Base-by-base conservation (phyloP, 2,113 vertebrate genomes). In the Donacobius atricapilla region DNA sequence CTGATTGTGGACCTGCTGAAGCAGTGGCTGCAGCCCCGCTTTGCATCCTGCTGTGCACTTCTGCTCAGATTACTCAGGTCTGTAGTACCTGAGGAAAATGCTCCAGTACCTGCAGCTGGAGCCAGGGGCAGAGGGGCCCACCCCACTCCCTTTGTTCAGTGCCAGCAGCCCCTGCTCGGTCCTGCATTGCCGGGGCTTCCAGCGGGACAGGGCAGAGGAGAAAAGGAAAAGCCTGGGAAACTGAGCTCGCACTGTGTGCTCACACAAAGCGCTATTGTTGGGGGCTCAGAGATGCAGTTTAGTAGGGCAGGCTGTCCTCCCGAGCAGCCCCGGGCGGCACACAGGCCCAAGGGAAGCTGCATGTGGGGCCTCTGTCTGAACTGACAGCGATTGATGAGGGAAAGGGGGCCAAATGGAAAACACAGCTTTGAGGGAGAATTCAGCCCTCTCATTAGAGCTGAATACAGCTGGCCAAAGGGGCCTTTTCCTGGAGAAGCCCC, bases 201-300 rank as follows among this genome's bases (percentile, higher is more conserved):
- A 95, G 96, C 75, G 3, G 91, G 53, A 93, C 78, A 72, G 77
- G 50, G 85, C 94, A 91, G 68, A 50, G 51, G 77, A 95, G 96
- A 96, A 93, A 90, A 83, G 87, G 92, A 75, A 83, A 97, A 97
- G 98, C 98, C 97, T 98, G 98, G 98, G 98, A 99, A 99, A 98
- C 98, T 98, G 97, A 98, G 97, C 97, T 96, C 89, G 97, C 98
- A 96, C 98, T 98, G 97, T 98, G 97, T 84, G 94, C 94, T 88
- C 76, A 60, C 95, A 99, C 98, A 99, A 98, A 98, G 98, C 93
- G 77, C 98, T 94, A 98, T 99, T 99, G 98, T 99, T 96, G 78
- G 24, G 73, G 83, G 94, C 90, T 92, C 94, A 87, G 98, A 83
- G 87, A 96, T 97, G 97, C 95, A 89, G 94, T 97, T 98, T 96